Base-by-base conservation (phyloP, 2,888 invertebrate genomes). In the Hypolimnas misippus region DNA sequence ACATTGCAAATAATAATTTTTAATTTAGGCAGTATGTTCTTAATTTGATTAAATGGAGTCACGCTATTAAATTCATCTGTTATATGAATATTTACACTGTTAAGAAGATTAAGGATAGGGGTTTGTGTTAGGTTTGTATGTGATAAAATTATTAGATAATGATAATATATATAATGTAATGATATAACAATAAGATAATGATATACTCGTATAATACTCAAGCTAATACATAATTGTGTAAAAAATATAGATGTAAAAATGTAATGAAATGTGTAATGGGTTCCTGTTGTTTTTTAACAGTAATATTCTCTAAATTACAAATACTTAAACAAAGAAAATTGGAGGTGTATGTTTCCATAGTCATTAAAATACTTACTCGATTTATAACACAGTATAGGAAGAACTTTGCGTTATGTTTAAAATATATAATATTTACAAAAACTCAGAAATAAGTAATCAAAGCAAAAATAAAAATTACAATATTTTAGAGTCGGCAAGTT, bases 131-230 rank as follows among this genome's bases (percentile, higher is more conserved):
- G 44, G 44, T 44, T 44, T 16, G 44, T 44, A 16, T 44, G 44
- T 44, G 44, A 44, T 44, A 44, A 44, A 44, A 44, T 44, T 44
- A 44, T 44, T 17, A 44, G 44, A 44, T 44, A 44, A 44, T 44
- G 17, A 44, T 44, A 16, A 44, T 44, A 44, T 16, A 44, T 57
- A n/a, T 21, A 33, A 33, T 8, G 33, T 33, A 33, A 7, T 33
- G 12, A 33, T 33, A 33, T 33, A 33, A 33, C 4, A 33, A 33
- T 33, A 33, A 33, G 33, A 33, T 33, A 33, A 33, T 33, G 33
- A 33, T 33, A 33, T 29, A 29, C 29, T 29, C 6, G n/a, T 33
- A 33, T 33, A 33, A 8, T 33, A 33, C 10, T 33, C 33, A 33
- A 33, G 33, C 33, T 33, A 8, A 33, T 33, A 33, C 4, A 33